These are phyloP conservation scores for Paraescarpia echinospica DNA, from an alignment of 1,140 invertebrate genomes.

Conservation along the genomic window DNA sequence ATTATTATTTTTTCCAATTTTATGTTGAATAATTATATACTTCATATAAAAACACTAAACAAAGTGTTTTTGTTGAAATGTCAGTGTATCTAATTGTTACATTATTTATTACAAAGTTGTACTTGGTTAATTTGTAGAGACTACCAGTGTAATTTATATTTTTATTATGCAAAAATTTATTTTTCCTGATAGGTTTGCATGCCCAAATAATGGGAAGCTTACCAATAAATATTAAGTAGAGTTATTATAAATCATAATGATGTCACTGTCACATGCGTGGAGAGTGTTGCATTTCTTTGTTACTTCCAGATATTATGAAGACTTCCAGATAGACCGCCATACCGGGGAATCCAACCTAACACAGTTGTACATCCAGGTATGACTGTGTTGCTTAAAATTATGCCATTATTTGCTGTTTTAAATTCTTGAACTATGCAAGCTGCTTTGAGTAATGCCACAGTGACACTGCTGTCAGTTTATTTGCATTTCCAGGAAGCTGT, in stretches of 20 bases:
- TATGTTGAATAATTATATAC: not conserved
- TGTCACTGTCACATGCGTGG: not conserved
- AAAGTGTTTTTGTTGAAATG: not conserved
- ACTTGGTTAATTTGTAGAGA: too few relatives aligned
- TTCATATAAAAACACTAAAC: not conserved
- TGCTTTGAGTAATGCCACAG: not conserved
- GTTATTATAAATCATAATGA: not conserved
- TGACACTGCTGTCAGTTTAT: slow-evolving; percentile 4
- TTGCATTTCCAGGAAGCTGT: slow-evolving; percentile 29
- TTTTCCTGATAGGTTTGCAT: not conserved
- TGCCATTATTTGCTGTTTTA: not conserved
- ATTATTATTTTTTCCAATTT: not conserved
- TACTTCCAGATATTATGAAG: slow-evolving; percentile 50
- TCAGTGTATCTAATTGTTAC: not conserved
- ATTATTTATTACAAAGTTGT: not conserved
- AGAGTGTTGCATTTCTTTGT: not conserved
- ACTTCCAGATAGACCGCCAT: slow-evolving; percentile 42
- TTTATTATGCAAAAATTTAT: not conserved
- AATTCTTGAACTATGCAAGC: not conserved
- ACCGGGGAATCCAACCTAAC: slow-evolving; percentile 49
- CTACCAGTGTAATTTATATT: too few relatives aligned
- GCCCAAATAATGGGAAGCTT: not conserved
- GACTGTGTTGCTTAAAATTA: not conserved
- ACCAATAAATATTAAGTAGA: not conserved
- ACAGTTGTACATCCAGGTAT: slow-evolving; percentile 37